Evolutionary conservation across 37 sponge, comb jelly and placozoan genomes (phyloP).

Genomic region (Eunapius fragilis): DNA sequence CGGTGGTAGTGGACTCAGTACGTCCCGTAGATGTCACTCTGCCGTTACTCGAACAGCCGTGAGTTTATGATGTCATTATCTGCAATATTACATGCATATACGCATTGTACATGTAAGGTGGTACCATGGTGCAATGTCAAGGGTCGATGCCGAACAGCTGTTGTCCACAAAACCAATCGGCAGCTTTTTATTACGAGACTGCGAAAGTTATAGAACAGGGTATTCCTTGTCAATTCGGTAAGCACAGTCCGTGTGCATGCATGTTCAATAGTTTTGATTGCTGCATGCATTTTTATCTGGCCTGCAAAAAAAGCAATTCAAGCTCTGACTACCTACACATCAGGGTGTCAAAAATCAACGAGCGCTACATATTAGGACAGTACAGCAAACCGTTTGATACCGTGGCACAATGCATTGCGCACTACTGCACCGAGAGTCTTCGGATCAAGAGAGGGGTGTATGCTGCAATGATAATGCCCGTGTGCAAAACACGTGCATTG

Average conservation of each 20-base stretch:
- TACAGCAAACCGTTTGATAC: slow-evolving; percentile 58
- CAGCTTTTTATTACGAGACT: slow-evolving; percentile 56
- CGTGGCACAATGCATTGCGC: slow-evolving; percentile 31
- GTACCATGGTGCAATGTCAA: slow-evolving; percentile 44
- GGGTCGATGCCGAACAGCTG: slow-evolving; percentile 40
- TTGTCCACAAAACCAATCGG: slow-evolving; percentile 29
- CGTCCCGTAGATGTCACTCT: not conserved
- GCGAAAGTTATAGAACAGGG: slow-evolving; percentile 30
- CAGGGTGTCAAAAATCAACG: slow-evolving; percentile 24
- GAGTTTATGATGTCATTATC: not conserved
- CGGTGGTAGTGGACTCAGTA: too few relatives aligned
- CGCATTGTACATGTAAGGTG: slow-evolving; percentile 32
- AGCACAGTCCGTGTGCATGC: not conserved
- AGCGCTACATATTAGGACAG: slow-evolving; percentile 50
- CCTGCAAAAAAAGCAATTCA: not conserved
- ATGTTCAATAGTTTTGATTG: not conserved
- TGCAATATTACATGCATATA: not conserved
- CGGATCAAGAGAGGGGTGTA: slow-evolving; percentile 33
- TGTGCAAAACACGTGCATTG: not conserved
- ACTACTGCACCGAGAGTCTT: slow-evolving; percentile 44
- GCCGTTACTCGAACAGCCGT: slow-evolving; percentile 1
- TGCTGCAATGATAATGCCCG: slow-evolving; percentile 11
- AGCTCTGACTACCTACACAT: slow-evolving; percentile 32
- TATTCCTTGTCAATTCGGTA: slow-evolving; percentile 59
- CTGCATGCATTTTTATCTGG: not conserved